Base-by-base conservation (phyloP, 2,888 invertebrate species). In the Oscheius onirici region DNA sequence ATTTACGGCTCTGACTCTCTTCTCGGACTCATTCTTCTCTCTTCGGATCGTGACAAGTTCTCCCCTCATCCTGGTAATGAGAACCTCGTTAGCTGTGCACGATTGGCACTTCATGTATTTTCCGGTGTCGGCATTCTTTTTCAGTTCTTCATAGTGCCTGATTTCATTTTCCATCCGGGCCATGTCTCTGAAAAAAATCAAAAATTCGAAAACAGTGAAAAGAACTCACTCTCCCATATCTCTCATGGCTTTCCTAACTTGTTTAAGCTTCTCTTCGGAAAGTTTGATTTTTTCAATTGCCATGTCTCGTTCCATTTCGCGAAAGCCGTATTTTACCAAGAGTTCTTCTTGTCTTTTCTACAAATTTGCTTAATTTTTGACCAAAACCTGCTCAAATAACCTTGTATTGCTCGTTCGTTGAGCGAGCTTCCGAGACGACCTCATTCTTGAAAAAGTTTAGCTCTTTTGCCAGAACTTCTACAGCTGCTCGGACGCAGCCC, bases 381-480 rank as follows among this genome's bases (percentile, higher is more conserved):
- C 8, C 44, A 34, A 8, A 3, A 3, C 28, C 3, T 6, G 20
- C 1, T 10, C 15, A 40, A 20, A 15, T 40, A 1, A 49, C 63
- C 34, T 46, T 46, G 26, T 26, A 63, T 3, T 22, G 17, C 10
- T 46, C 63, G 22, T 26, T 49, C 22, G 63, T 49, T 24, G n/a
- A 15, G n/a, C 20, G 41, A 20, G 57, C 68, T 24, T 68, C 68
- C 11, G 28, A 17, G n/a, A 68, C 17, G 10, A 17, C 17, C 22
- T 68, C 68, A 13, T 44, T 24, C 5, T 43, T 26, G 44, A 49
- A 68, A 26, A 68, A 68, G 43, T 8, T 55, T n/a, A 68, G 20
- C 28, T 68, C 68, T 26, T 24, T 63, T 17, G 15, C 13, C 44
- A 63, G 15, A 20, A 11, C 8, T 2, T 63, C 49, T 5, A 49